These are phyloP conservation scores for Tichodroma muraria DNA, from an alignment of 2,113 vertebrate genomes.

Conservation along the genomic window DNA sequence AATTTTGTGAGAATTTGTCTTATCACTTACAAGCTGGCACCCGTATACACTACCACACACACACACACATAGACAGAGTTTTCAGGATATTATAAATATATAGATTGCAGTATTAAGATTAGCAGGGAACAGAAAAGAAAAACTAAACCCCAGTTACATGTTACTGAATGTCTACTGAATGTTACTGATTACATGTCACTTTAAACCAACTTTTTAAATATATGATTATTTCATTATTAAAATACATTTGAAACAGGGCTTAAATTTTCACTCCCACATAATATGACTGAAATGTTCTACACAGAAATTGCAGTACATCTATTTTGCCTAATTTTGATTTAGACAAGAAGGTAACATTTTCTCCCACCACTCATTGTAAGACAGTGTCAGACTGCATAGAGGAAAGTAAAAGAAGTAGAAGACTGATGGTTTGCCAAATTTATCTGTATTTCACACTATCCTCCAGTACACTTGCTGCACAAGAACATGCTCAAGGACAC, in stretches of 20 bases:
- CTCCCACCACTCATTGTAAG: not conserved
- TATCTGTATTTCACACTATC: not conserved
- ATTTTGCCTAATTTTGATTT: not conserved
- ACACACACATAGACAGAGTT: not conserved
- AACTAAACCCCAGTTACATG: not conserved
- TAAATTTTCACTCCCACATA: not conserved
- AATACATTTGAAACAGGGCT: not conserved
- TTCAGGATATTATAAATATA: not conserved
- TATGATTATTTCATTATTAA: not conserved
- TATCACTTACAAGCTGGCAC: not conserved
- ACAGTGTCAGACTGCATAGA: not conserved
- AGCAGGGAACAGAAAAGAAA: not conserved
- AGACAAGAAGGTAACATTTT: not conserved
- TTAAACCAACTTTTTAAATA: not conserved
- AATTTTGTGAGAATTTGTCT: not conserved
- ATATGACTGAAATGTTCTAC: not conserved
- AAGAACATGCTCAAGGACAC: not conserved
- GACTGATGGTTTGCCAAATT: not conserved
- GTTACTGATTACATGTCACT: too few relatives aligned
- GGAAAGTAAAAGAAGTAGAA: not conserved
- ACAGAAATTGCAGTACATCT: not conserved
- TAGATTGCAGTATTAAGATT: not conserved
- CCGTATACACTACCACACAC: not conserved
- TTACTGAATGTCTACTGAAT: too few relatives aligned
- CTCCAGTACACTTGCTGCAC: not conserved